Evolutionary conservation across 2,888 invertebrate genomes (phyloP).

Genomic region (Tipula helvola): DNA sequence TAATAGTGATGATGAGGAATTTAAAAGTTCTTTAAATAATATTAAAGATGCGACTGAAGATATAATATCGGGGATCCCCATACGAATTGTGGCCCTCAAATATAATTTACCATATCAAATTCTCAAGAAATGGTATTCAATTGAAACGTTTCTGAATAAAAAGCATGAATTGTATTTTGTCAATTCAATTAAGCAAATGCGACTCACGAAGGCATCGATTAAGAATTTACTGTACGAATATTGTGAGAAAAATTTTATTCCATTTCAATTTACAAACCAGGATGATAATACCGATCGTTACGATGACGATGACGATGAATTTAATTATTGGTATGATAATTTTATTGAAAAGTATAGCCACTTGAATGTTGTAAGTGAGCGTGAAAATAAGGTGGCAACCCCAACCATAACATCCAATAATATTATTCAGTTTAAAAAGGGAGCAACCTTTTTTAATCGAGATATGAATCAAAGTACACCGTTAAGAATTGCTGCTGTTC

Average conservation of each 20-base stretch:
- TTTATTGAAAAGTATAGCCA: conserved; percentile 5
- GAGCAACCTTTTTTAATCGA: not conserved
- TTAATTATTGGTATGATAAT: conserved; percentile 1
- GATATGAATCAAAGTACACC: not conserved
- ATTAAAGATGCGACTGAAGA: conserved; percentile 4
- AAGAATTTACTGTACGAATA: conserved; percentile 1
- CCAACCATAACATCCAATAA: not conserved
- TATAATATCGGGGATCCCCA: not conserved
- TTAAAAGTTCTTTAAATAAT: conserved; percentile 4
- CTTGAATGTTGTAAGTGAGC: not conserved
- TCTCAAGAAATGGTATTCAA: not conserved
- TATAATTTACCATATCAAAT: conserved; percentile 6
- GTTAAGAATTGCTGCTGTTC: not conserved
- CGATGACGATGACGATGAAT: conserved; percentile 4
- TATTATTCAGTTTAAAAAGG: not conserved
- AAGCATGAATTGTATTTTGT: not conserved
- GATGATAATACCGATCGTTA: not conserved
- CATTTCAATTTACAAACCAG: not conserved
- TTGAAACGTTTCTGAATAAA: not conserved
- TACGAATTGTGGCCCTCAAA: not conserved
- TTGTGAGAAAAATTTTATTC: not conserved
- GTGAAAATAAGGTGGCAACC: not conserved
- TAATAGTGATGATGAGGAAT: not conserved
- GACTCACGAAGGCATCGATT: not conserved
- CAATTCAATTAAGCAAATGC: not conserved